Conservation (phyloP, 1,140 invertebrate genomes). For the Aphaenogaster rudis region DNA sequence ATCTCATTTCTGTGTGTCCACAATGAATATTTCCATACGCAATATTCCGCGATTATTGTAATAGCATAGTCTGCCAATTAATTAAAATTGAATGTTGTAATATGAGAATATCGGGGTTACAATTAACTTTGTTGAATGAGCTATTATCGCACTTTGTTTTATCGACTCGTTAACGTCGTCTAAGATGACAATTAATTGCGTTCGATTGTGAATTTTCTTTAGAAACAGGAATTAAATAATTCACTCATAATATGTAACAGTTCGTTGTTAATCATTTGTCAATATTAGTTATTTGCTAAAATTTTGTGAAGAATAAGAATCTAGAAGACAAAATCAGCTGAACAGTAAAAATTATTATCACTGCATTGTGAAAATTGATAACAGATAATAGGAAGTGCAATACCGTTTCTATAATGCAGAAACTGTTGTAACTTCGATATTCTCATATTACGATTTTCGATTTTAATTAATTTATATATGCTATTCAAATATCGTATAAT, state of each 20-base stretch:
- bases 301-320: not conserved
- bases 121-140: constrained; percentile 18
- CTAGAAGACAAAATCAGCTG: not conserved
- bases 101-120: not conserved
- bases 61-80: not conserved
- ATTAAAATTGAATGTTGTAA: constrained; percentile 4
- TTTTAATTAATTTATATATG: constrained; percentile 3
- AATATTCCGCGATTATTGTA: constrained; percentile 8
- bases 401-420: not conserved
- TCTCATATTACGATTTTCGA: not conserved
- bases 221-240: not conserved
- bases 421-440: not conserved
- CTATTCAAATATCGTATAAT: not conserved
- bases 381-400: not conserved
- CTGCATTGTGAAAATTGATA: not conserved
- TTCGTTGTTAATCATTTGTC: not conserved
- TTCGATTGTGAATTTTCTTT: constrained; percentile 1
- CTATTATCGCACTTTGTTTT: not conserved
- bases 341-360: not conserved
- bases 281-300: not conserved
- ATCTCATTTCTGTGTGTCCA: not conserved
- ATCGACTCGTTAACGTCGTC: not conserved
- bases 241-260: not conserved
- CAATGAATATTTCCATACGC: not conserved
- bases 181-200: constrained; percentile 9